Evolutionary conservation across 2,888 invertebrate species (phyloP).

Genomic region (Drosophila hawaiiensis): DNA sequence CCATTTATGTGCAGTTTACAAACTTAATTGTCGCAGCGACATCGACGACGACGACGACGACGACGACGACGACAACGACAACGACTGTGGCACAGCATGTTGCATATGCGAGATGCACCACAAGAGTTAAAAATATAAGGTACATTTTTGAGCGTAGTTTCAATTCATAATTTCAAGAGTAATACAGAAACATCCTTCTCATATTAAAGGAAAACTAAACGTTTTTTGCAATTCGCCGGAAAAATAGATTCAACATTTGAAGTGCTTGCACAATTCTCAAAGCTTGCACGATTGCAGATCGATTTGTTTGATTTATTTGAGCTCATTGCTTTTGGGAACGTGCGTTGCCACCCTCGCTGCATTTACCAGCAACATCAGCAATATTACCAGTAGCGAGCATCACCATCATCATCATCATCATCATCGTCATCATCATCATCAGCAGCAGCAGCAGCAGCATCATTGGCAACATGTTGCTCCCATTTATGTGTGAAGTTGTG

Average conservation of each 20-base stretch:
- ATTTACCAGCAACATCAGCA: slow-evolving; percentile 29
- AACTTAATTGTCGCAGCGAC: slow-evolving; percentile 74
- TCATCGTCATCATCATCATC: neutral
- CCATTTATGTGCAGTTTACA: slow-evolving; percentile 77
- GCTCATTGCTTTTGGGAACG: neutral
- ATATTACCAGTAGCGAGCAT: slow-evolving; percentile 14
- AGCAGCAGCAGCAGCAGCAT: slow-evolving; percentile 12
- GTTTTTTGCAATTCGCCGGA: neutral
- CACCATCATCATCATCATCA: slow-evolving; percentile 56
- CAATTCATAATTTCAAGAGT: neutral
- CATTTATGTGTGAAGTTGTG: slow-evolving; percentile 77
- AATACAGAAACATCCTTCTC: neutral
- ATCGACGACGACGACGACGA: slow-evolving; percentile 22
- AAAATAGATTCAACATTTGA: neutral
- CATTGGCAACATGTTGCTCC: slow-evolving; percentile 76
- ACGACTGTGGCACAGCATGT: slow-evolving; percentile 58
- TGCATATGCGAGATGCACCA: slow-evolving; percentile 55
- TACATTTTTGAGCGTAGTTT: neutral
- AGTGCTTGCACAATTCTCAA: neutral
- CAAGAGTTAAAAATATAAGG: neutral
- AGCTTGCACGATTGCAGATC: neutral
- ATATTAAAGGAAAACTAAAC: neutral
- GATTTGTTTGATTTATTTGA: neutral
- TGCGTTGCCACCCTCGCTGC: slow-evolving; percentile 40
- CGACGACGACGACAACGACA: slow-evolving; percentile 19